Conservation (phyloP, 92 coral and sea anemone species). For the Phenganax subtilis region DNA sequence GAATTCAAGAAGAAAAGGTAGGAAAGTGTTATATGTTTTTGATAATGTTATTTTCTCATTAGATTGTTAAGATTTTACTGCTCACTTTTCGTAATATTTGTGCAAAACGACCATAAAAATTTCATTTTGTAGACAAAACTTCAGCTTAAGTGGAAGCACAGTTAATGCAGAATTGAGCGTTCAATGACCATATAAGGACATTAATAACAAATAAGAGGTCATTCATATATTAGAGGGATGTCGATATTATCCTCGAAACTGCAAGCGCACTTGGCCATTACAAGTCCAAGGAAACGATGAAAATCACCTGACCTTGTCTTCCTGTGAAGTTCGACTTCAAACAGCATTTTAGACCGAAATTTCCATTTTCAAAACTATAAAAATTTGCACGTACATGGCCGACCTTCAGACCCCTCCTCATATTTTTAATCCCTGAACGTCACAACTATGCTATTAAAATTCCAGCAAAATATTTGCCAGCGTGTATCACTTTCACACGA, state of each 20-base stretch:
- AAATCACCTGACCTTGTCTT: not conserved
- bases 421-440: slow-evolving; percentile 8
- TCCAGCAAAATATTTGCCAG: not conserved
- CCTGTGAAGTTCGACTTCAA: not conserved
- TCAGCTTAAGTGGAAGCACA: not conserved
- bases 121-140: not conserved
- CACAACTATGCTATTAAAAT: slow-evolving; percentile 25
- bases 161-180: not conserved
- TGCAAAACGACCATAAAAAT: not conserved
- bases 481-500: not conserved
- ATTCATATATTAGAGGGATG: slow-evolving; percentile 36
- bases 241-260: slow-evolving; percentile 33
- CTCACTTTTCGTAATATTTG: too few relatives aligned
- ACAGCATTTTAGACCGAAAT: not conserved
- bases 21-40: too few relatives aligned
- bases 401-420: slow-evolving; percentile 5
- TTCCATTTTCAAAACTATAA: not conserved
- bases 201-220: slow-evolving; percentile 30
- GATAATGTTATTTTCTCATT: too few relatives aligned
- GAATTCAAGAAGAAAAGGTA: too few relatives aligned
- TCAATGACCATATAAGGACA: slow-evolving; percentile 31
- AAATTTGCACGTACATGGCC: not conserved
- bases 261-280: slow-evolving; percentile 32
- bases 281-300: not conserved
- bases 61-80: too few relatives aligned